These are phyloP conservation scores for Rotaria magnacalcarata DNA, from an alignment of 2,888 invertebrate species.

Conservation along the genomic window DNA sequence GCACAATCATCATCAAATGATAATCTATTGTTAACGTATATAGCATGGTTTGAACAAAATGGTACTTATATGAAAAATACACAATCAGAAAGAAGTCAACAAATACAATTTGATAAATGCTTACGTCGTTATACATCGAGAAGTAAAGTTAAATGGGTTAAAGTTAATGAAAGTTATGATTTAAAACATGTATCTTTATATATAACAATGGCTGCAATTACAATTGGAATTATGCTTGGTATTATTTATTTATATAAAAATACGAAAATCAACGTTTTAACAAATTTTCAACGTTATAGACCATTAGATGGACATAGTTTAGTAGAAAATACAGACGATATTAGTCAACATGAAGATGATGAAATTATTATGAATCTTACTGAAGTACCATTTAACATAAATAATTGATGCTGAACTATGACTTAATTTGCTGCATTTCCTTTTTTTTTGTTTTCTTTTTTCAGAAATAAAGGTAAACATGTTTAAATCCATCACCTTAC, in stretches of 20 bases:
- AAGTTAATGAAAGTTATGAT: not conserved
- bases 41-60: not conserved
- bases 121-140: not conserved
- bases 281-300: not conserved
- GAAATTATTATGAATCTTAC: not conserved
- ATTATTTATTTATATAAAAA: not conserved
- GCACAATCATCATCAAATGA: not conserved
- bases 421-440: too few relatives aligned
- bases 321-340: not conserved
- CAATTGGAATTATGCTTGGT: not conserved
- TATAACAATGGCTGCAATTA: not conserved
- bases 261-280: not conserved
- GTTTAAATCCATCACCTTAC: too few relatives aligned
- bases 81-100: too few relatives aligned
- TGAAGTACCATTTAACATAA: not conserved
- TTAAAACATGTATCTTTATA: not conserved
- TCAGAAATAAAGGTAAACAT: too few relatives aligned
- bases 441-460: too few relatives aligned
- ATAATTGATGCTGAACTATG: not conserved
- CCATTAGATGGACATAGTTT: not conserved
- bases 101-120: not conserved
- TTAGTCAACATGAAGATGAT: not conserved
- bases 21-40: not conserved
- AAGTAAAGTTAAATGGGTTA: not conserved
- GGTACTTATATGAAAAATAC: not conserved